These are phyloP conservation scores for Pandemis cinnamomeana DNA, from an alignment of 2,888 invertebrate genomes.

Conservation along the genomic window DNA sequence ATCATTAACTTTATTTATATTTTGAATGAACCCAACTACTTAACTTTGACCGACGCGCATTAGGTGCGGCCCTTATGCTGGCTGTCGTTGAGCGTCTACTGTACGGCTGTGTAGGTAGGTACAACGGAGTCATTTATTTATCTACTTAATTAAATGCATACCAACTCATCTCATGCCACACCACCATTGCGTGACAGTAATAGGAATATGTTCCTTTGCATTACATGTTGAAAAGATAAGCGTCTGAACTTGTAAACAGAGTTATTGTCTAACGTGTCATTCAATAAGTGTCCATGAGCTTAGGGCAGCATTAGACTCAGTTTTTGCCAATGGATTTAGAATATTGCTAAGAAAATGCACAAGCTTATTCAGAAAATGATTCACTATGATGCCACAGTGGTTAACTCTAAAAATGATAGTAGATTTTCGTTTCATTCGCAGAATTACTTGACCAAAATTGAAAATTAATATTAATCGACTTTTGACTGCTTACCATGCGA, in stretches of 20 bases:
- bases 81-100: too few relatives aligned
- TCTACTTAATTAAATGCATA: slow-evolving; percentile 15
- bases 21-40: too few relatives aligned
- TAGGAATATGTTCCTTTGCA: slow-evolving; percentile 9
- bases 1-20: too few relatives aligned
- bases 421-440: too few relatives aligned
- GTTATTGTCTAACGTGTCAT: slow-evolving; percentile 26
- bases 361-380: too few relatives aligned
- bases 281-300: slow-evolving; percentile 5
- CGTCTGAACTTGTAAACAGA: slow-evolving; percentile 26
- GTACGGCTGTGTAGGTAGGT: background rate
- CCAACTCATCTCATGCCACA: slow-evolving; percentile 9
- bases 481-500: too few relatives aligned
- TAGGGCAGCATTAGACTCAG: background rate
- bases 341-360: background rate
- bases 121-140: slow-evolving; percentile 2
- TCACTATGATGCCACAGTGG: too few relatives aligned
- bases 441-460: too few relatives aligned
- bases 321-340: background rate
- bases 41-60: too few relatives aligned
- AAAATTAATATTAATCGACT: too few relatives aligned
- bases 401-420: too few relatives aligned
- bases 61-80: too few relatives aligned
- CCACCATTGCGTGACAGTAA: slow-evolving; percentile 31
- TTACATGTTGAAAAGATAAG: slow-evolving; percentile 34